phyloP scores from a whole-genome alignment of 2,113 vertebrate species.

The Halcyon senegalensis region DNA sequence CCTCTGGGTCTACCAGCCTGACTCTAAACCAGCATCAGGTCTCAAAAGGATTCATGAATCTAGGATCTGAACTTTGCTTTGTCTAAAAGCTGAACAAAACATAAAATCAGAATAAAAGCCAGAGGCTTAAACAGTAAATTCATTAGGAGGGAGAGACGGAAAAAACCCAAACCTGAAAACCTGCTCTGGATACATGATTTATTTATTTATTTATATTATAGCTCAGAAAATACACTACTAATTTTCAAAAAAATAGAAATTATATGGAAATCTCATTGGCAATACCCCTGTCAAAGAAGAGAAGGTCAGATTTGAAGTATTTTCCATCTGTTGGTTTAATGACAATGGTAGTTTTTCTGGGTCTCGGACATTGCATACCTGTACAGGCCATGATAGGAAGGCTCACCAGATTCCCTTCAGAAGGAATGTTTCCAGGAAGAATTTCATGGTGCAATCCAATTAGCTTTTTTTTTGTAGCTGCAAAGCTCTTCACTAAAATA shows the following conservation, averaged over 20 bases:
- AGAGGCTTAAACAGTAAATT: neutral
- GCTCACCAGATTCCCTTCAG: neutral
- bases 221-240: neutral
- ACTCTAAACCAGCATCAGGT: neutral
- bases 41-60: neutral
- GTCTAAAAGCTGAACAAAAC: neutral
- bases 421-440: neutral
- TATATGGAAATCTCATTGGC: neutral
- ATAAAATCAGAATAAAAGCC: neutral
- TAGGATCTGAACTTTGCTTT: neutral
- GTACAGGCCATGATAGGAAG: neutral
- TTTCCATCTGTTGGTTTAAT: neutral
- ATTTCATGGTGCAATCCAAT: neutral
- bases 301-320: neutral
- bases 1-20: neutral
- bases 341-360: neutral
- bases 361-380: neutral
- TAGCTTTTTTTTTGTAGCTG: neutral
- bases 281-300: neutral
- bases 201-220: neutral
- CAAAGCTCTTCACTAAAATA: neutral
- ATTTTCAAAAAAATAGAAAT: neutral
- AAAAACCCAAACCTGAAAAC: neutral
- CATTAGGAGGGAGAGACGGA: neutral
- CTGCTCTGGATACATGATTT: neutral